Evolutionary conservation across 1,140 invertebrate genomes (phyloP).

Genomic region (Drosophila orosa): DNA sequence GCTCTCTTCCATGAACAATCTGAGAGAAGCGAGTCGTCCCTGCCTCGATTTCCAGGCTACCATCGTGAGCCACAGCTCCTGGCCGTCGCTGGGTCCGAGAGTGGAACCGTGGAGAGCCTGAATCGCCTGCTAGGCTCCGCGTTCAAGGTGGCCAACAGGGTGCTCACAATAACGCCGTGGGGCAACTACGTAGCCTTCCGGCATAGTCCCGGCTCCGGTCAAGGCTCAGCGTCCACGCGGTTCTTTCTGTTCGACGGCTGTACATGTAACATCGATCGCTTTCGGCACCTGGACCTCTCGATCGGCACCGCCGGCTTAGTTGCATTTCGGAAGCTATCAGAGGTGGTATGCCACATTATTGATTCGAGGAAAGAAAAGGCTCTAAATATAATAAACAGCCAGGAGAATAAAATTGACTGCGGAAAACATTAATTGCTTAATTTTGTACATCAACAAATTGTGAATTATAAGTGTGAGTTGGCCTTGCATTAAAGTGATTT

Average conservation of each 20-base stretch:
- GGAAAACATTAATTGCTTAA: not conserved
- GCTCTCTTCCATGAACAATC: not conserved
- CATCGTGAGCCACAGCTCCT: conserved; percentile 44
- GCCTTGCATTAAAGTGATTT: not conserved
- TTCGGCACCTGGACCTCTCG: conserved; percentile 69
- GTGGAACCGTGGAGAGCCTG: conserved; percentile 67
- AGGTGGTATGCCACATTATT: conserved; percentile 64
- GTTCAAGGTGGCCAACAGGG: conserved; percentile 63
- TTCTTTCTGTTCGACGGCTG: conserved; percentile 72
- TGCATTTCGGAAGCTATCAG: conserved; percentile 28
- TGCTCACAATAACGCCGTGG: conserved; percentile 78
- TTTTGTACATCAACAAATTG: not conserved
- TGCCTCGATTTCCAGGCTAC: conserved; percentile 56
- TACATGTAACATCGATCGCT: conserved; percentile 71
- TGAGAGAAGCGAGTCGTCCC: not conserved
- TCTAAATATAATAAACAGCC: not conserved
- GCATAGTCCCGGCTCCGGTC: not conserved
- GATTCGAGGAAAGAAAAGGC: conserved; percentile 52
- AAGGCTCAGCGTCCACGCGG: not conserved
- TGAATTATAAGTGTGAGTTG: not conserved
- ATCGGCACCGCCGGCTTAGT: conserved; percentile 66
- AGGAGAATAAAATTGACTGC: not conserved
- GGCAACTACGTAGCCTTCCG: conserved; percentile 77
- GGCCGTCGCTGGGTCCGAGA: conserved; percentile 74
- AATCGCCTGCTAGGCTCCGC: conserved; percentile 46